Conservation (phyloP, 1,140 invertebrate genomes). For the Anastrepha obliqua region DNA sequence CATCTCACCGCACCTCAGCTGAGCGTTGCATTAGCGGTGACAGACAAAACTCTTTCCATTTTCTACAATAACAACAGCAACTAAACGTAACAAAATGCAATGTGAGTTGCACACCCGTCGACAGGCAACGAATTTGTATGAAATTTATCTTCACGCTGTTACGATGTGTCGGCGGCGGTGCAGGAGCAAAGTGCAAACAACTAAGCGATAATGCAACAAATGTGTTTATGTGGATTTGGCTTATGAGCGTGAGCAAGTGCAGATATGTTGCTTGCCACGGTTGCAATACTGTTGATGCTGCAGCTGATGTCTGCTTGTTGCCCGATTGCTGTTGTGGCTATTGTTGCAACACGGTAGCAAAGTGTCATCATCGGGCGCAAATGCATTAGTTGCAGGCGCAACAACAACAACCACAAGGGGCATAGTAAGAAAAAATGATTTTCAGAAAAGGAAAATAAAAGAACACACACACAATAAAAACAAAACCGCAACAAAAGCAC, state of each 20-base stretch:
- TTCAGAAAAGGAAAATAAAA: too few species aligned
- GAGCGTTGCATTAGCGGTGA: background rate
- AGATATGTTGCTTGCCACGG: background rate
- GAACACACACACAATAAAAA: too few species aligned
- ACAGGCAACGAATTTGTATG: constrained; percentile 41
- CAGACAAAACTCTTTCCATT: background rate
- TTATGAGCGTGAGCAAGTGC: background rate
- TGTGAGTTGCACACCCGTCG: background rate
- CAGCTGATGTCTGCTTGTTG: background rate
- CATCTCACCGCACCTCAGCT: too few species aligned
- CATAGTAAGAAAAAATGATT: too few species aligned
- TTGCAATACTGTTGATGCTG: background rate
- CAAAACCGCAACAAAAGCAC: background rate
- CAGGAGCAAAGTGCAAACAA: constrained; percentile 47
- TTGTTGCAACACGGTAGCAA: constrained; percentile 45
- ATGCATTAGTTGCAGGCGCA: constrained; percentile 31
- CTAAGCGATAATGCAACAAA: constrained; percentile 42
- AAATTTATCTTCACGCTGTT: constrained; percentile 41
- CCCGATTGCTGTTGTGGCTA: constrained; percentile 26
- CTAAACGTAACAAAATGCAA: background rate
- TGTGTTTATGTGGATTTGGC: constrained; percentile 17
- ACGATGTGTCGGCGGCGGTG: constrained; percentile 10
- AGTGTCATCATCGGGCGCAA: constrained; percentile 39
- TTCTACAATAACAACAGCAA: background rate
- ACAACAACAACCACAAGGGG: background rate